phyloP scores from a whole-genome alignment of 1,140 invertebrate species.

The Diachasmimorpha longicaudata region DNA sequence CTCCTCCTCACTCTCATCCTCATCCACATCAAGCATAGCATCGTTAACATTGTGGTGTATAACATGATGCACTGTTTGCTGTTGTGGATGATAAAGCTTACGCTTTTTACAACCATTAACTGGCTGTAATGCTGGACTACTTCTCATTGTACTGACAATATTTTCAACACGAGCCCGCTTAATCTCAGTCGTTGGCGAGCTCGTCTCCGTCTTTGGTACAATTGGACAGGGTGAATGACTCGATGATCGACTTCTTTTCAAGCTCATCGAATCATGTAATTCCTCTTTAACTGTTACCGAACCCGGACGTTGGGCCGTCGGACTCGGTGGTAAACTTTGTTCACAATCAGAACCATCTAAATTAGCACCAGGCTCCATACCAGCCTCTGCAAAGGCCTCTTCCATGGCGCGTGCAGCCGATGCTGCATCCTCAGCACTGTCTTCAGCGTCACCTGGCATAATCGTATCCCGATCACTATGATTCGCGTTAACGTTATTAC shows the following conservation, averaged over 20 bases:
- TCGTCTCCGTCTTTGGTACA: slow-evolving; percentile 53
- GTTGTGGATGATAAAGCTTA: slow-evolving; percentile 96
- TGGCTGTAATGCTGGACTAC: slow-evolving; percentile 76
- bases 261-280: slow-evolving; percentile 68
- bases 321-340: slow-evolving; percentile 67
- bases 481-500: slow-evolving; percentile 56
- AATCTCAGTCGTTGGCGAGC: slow-evolving; percentile 69
- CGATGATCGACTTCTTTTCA: slow-evolving; percentile 51
- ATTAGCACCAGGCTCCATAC: slow-evolving; percentile 67
- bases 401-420: slow-evolving; percentile 68
- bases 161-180: slow-evolving; percentile 93
- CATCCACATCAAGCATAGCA: slow-evolving; percentile 75
- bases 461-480: slow-evolving; percentile 58
- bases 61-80: slow-evolving; percentile 69
- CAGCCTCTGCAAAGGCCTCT: slow-evolving; percentile 66
- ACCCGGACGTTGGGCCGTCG: slow-evolving; percentile 68
- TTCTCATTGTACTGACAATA: slow-evolving; percentile 90
- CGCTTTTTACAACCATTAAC: slow-evolving; percentile 94
- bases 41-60: slow-evolving; percentile 68
- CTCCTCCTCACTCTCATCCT: slow-evolving; percentile 77
- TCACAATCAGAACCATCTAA: slow-evolving; percentile 72
- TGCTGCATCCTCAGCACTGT: slow-evolving; percentile 65
- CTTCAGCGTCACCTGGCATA: slow-evolving; percentile 70
- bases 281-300: slow-evolving; percentile 67
- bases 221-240: slow-evolving; percentile 57